Evolutionary conservation across 2,888 invertebrate species (phyloP).

Genomic region (Eudasyphora cyanicolor): DNA sequence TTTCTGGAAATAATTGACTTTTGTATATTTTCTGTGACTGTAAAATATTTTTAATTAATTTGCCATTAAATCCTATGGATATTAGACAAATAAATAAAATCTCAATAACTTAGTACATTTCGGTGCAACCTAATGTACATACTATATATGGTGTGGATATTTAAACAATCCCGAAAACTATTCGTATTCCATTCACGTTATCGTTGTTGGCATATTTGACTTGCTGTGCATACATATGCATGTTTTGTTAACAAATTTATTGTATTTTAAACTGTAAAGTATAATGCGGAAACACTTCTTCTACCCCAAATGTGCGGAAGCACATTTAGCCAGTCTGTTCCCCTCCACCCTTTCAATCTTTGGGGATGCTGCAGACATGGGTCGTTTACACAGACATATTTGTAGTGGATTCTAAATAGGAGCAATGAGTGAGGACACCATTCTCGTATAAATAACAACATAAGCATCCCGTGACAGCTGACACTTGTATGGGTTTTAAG

Average conservation of each 20-base stretch:
- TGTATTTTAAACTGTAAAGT: slow-evolving; percentile 6
- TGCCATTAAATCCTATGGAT: too few relatives aligned
- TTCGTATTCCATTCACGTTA: neutral
- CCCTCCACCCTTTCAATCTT: neutral
- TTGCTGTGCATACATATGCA: neutral
- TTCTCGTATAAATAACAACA: slow-evolving; percentile 35
- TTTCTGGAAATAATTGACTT: too few relatives aligned
- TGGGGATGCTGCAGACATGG: neutral
- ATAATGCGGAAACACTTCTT: neutral
- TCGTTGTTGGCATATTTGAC: neutral
- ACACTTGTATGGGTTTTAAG: slow-evolving; percentile 41
- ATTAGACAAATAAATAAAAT: too few relatives aligned
- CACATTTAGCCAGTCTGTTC: neutral
- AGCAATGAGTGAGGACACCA: neutral
- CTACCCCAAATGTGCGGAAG: neutral
- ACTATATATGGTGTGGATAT: neutral
- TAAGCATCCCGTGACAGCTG: slow-evolving; percentile 45
- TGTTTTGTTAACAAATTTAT: slow-evolving; percentile 10
- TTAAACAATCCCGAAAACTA: neutral
- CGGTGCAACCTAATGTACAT: neutral
- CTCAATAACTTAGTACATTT: too few relatives aligned
- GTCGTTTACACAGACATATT: neutral
- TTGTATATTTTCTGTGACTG: too few relatives aligned
- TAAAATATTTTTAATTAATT: too few relatives aligned
- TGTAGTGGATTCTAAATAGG: neutral